These are phyloP conservation scores for Bambusicola thoracicus DNA, from an alignment of 2,113 vertebrate species.

Conservation along the genomic window DNA sequence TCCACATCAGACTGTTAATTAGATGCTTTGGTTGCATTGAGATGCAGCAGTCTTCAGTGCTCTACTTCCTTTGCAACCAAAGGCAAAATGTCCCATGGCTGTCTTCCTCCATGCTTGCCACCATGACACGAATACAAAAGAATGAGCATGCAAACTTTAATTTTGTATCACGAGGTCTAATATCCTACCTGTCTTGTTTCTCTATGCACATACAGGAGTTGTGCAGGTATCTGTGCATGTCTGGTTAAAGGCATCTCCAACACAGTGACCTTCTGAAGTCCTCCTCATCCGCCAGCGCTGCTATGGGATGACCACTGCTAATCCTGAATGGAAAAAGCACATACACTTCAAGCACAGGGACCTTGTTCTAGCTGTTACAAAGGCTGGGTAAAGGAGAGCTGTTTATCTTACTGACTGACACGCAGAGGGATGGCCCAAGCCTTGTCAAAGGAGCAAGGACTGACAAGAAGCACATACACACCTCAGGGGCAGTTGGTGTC, in stretches of 20 bases:
- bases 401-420: not conserved
- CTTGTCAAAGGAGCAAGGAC: not conserved
- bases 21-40: not conserved
- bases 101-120: not conserved
- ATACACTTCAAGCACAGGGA: not conserved
- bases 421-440: not conserved
- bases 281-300: not conserved
- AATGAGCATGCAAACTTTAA: not conserved
- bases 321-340: not conserved
- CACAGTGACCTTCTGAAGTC: not conserved
- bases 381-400: not conserved
- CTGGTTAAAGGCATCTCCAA: not conserved
- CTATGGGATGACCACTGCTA: not conserved
- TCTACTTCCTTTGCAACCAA: not conserved
- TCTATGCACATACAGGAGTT: not conserved
- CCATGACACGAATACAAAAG: not conserved
- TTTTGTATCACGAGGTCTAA: not conserved
- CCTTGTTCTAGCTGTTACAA: not conserved
- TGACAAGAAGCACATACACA: not conserved
- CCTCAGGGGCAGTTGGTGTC: not conserved
- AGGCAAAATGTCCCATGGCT: not conserved
- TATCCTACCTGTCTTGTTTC: not conserved
- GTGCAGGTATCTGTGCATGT: too few relatives aligned
- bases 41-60: not conserved
- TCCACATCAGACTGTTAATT: rapidly evolving